Percentiles rank a stretch among this genome's conserved stretches.
phyloP scores from a whole-genome alignment of 2,797 vertebrate genomes.

The Spinibarbus caldwelli region DNA sequence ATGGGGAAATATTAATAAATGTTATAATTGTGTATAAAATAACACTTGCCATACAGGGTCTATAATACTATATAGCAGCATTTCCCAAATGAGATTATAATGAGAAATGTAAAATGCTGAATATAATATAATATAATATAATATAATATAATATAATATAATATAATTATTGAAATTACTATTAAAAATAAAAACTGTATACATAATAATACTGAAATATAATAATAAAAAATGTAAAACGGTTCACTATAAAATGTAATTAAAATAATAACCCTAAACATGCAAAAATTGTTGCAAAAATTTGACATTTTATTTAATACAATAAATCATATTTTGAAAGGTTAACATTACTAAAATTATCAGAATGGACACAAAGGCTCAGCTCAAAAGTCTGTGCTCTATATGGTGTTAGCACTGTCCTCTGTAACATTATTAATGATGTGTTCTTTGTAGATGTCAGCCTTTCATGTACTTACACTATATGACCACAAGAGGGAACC shows the following conservation, averaged over 20 bases:
- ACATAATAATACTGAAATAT: background rate
- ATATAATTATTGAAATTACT: background rate
- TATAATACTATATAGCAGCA: background rate
- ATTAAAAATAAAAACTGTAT: background rate
- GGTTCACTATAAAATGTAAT: background rate
- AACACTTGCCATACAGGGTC: background rate
- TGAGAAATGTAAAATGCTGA: background rate
- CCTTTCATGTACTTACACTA: background rate
- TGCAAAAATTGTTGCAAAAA: background rate
- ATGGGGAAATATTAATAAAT: too few species aligned
- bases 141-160: background rate
- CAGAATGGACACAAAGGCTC: too few species aligned
- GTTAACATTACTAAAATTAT: background rate
- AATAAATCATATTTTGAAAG: background rate
- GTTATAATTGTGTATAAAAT: background rate
- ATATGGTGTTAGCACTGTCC: too few species aligned
- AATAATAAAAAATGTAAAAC: accelerated
- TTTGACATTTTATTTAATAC: background rate
- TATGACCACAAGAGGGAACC: background rate
- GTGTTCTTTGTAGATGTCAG: background rate
- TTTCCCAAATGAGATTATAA: background rate
- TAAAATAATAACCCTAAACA: background rate
- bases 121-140: background rate
- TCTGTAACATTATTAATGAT: background rate
- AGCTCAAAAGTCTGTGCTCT: too few species aligned